Evolutionary conservation across 2,797 vertebrate genomes (phyloP).

Genomic region (Tinamus major): DNA sequence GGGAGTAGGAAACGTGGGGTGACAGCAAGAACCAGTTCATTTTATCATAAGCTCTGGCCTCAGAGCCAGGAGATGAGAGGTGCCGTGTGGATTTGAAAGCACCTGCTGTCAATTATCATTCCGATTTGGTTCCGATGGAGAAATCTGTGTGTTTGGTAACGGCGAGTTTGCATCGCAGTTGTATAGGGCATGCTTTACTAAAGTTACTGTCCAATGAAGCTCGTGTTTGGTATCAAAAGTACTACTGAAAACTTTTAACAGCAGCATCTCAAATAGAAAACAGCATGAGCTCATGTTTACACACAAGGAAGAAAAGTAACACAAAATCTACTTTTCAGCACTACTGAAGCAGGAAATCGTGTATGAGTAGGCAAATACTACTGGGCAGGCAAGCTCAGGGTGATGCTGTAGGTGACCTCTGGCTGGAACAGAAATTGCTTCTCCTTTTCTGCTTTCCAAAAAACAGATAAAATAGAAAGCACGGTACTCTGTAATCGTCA

Average conservation of each 20-base stretch:
- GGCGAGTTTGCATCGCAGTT: background rate
- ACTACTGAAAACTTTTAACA: background rate
- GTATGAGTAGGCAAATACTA: background rate
- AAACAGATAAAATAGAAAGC: background rate
- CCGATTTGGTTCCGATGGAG: background rate
- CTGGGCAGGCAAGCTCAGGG: background rate
- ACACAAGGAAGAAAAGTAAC: background rate
- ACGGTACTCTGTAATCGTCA: background rate
- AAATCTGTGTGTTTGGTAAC: background rate
- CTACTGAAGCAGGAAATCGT: background rate
- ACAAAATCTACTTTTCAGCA: background rate
- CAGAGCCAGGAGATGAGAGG: rapidly evolving
- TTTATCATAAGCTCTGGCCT: background rate
- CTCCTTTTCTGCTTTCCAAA: background rate
- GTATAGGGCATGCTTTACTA: background rate
- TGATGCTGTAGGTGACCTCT: background rate
- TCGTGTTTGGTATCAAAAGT: background rate
- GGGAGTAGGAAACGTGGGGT: background rate
- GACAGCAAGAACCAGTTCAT: rapidly evolving
- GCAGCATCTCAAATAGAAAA: background rate
- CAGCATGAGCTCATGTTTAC: background rate
- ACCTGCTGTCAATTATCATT: background rate
- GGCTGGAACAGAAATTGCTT: background rate
- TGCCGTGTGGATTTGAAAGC: background rate
- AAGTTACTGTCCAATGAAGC: background rate